Evolutionary conservation across 2,113 vertebrate genomes (phyloP), one percentile per base, ranked within the genome.

Genomic region (Stegostoma tigrinum): DNA sequence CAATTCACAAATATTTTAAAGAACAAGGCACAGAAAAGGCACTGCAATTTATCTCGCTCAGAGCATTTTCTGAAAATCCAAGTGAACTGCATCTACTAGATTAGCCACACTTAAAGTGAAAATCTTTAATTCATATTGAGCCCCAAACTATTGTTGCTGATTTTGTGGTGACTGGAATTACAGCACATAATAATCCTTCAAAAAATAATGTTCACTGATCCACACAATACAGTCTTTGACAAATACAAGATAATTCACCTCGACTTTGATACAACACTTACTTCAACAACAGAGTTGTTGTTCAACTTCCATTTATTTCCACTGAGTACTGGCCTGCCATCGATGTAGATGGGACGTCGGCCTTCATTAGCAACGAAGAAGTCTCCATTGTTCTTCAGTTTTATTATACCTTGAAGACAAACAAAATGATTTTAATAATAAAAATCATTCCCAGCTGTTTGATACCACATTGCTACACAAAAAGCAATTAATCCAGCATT

Each of bases 331-430:
- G 99, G 99, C 96, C 99, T 98, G 14, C 99, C 99, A 0, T 99
- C 99, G 0, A 99, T 99, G 96, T 99, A 99, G 96, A 99, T 98
- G 42, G 99, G 98, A 95, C 99, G 97, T 23, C 98, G 98, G 45
- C 99, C 99, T 97, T 99, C 99, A 0, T 99, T 99, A 70, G 98
- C 99, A 1, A 99, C 98, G 96, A 99, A 99, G 97, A 99, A 99
- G 95, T 99, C 99, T 0, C 99, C 99, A 0, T 99, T 99, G 96
- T 99, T 99, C 96, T 99, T 99, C 96, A 99, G 96, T 96, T 99
- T 99, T 96, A 99, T 99, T 96, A 99, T 98, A 52, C 99, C 99
- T 99, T 96, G 1, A 94, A 70, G 34, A 96, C 45, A 83, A 96
- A 94, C 45, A 68, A 94, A 38, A 34, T 34, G 8, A 0, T 78